A percentile compares a stretch with the other conserved stretches of the same genome.
phyloP scores from a whole-genome alignment of 2,888 invertebrate genomes.

The Patella caerulea region DNA sequence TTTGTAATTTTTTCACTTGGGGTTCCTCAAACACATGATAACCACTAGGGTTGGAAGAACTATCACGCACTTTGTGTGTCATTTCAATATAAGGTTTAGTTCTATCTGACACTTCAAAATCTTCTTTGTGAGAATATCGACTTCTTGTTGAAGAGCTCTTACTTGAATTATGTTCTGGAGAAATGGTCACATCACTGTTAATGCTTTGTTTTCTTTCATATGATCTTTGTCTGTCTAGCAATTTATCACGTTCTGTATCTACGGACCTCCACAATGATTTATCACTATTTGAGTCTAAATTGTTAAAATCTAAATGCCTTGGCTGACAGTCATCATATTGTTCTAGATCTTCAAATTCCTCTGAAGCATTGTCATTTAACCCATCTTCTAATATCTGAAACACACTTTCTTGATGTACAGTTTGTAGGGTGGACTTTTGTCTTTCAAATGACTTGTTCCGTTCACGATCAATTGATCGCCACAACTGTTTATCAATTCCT shows the following conservation, averaged over 20 bases:
- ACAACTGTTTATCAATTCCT: constrained; percentile 50
- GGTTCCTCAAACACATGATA: not conserved
- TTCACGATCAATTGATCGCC: constrained; percentile 51
- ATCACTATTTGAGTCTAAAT: not conserved
- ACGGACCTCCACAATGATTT: not conserved
- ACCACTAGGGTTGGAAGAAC: constrained; percentile 4
- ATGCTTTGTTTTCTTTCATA: too few species aligned
- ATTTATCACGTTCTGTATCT: too few species aligned
- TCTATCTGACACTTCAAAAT: not conserved
- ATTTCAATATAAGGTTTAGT: constrained; percentile 8
- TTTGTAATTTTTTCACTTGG: not conserved
- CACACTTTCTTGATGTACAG: constrained; percentile 5
- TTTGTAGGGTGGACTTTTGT: constrained; percentile 33
- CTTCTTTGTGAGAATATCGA: not conserved
- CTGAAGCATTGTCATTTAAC: too few species aligned
- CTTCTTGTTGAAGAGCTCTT: not conserved
- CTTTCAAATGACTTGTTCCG: constrained; percentile 48
- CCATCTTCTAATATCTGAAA: too few species aligned
- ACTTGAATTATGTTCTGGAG: not conserved
- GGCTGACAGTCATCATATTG: too few species aligned
- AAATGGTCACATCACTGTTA: not conserved
- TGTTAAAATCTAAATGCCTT: not conserved
- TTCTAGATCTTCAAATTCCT: too few species aligned
- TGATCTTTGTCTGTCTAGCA: too few species aligned
- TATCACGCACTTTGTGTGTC: not conserved